These are phyloP conservation scores for Plectrocnemia conspersa DNA, from an alignment of 1,140 invertebrate genomes.

Conservation along the genomic window DNA sequence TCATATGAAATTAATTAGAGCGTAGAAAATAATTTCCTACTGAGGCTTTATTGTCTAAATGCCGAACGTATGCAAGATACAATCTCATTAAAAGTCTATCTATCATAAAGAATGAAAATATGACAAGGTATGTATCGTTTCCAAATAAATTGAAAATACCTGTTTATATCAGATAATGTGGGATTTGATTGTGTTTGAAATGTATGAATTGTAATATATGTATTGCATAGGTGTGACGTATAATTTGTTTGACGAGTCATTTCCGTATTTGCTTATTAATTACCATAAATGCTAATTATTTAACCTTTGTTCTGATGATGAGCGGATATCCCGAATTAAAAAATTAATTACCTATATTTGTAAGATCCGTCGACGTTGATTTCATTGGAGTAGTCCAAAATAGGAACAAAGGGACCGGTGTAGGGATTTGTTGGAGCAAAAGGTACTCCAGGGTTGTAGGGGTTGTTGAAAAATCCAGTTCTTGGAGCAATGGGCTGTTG, in stretches of 20 bases:
- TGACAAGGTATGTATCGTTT: too few species aligned
- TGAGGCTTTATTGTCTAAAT: conserved; percentile 16
- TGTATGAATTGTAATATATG: too few species aligned
- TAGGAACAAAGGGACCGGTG: conserved; percentile 39
- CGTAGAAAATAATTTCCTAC: conserved; percentile 28
- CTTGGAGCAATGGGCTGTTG: conserved; percentile 22
- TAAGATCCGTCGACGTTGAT: conserved; percentile 44
- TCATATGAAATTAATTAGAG: conserved; percentile 26
- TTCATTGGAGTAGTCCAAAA: conserved; percentile 43
- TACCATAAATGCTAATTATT: too few species aligned
- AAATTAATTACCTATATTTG: conserved; percentile 41
- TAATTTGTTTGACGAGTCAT: too few species aligned
- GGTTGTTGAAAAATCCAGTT: conserved; percentile 36
- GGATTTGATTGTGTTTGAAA: too few species aligned
- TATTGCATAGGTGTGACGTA: too few species aligned
- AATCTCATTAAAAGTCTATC: too few species aligned
- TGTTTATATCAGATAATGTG: too few species aligned
- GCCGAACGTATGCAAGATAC: background rate
- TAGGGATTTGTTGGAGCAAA: conserved; percentile 36
- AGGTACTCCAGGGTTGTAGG: conserved; percentile 34
- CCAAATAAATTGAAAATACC: background rate
- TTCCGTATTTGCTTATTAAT: too few species aligned
- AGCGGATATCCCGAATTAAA: background rate
- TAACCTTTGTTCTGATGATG: too few species aligned
- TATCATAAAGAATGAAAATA: background rate